Base-by-base conservation (phyloP, 1,140 invertebrate species). In the Potamilus streckersoni region DNA sequence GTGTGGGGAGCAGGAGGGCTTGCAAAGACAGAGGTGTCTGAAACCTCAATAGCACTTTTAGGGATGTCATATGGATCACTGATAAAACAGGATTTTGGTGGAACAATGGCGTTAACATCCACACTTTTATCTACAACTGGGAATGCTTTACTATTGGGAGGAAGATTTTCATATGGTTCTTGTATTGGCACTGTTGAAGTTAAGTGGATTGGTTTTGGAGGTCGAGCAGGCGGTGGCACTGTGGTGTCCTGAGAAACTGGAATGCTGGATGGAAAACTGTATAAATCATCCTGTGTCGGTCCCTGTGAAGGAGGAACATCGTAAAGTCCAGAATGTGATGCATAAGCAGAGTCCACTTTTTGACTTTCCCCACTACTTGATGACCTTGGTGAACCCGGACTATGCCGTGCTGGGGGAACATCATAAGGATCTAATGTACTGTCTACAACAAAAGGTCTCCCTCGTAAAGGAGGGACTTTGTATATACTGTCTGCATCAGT, bases 131-230 rank as follows among this genome's bases (percentile, higher is more conserved):
- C 23, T 27, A 68, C 23, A 20, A 62, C 65, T 49, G 56, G 15
- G 49, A 65, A 74, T n/a, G 81, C 76, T 68, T 73, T 80, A 72
- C 83, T 84, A 57, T 81, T 81, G 16, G 79, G 69, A 17, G 82
- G 83, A 38, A 87, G 62, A 69, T 87, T 87, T 73, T 84, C 83
- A 73, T 87, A 87, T 8, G 82, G 81, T 27, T 84, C 83, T 72
- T 83, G 84, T 27, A 49, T 3, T 55, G 19, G 49, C 5, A 23
- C 5, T 17, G 31, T 19, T n/a, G 66, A 8, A 60, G 60, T 61
- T 63, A 73, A 75, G 66, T 67, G 17, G n/a, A 77, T 74, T 55
- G 80, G 76, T 60, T 83, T 81, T 13, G 82, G 82, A 4, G 79
- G 80, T 23, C 80, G 59, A n/a, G 67, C 55, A 27, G 27, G 72